Base-by-base conservation (phyloP, 2,888 invertebrate genomes). In the Noctua janthe region DNA sequence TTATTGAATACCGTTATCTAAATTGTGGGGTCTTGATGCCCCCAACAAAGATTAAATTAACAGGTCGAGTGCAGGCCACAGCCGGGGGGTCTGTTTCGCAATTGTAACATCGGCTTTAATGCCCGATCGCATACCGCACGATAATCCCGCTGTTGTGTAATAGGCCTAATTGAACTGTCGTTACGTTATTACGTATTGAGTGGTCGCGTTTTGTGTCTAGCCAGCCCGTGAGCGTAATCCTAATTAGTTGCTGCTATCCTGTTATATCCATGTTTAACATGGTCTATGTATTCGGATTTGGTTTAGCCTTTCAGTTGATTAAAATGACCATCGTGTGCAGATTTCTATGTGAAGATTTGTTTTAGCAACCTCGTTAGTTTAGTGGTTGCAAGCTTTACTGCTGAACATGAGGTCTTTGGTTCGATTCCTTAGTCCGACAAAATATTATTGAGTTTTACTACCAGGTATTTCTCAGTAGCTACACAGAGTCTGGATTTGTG, bases 1-100 rank as follows among this genome's bases (percentile, higher is more conserved):
- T 95, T 95, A 96, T 96, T 96, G 94, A 95, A 96, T 95, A 95
- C 93, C 93, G 95, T 95, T 95, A 96, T 95, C 95, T 95, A 95
- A 95, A 95, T 95, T 94, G 94, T 92, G 93, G 94, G 93, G 92
- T 93, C 94, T 94, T 94, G 94, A 95, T 95, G 94, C 91, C 93
- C 93, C 92, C 91, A 93, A 86, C 94, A 94, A 95, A 95, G 95
- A 96, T 96, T 95, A 95, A 95, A 96, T 95, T 96, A 96, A 95
- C 94, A 95, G 95, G 94, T 94, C 93, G 92, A 92, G 90, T 94
- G 94, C 93, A 94, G 92, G 90, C 92, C 90, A 77, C 89, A 86
- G 90, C 91, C 91, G 82, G 84, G 87, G 92, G 93, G 91, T 92
- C 92, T 91, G 77, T 93, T 94, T 93, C 93, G 93, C 92, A 94